Conservation (phyloP, 2,113 vertebrate genomes). For the Empidonax alnorum region DNA sequence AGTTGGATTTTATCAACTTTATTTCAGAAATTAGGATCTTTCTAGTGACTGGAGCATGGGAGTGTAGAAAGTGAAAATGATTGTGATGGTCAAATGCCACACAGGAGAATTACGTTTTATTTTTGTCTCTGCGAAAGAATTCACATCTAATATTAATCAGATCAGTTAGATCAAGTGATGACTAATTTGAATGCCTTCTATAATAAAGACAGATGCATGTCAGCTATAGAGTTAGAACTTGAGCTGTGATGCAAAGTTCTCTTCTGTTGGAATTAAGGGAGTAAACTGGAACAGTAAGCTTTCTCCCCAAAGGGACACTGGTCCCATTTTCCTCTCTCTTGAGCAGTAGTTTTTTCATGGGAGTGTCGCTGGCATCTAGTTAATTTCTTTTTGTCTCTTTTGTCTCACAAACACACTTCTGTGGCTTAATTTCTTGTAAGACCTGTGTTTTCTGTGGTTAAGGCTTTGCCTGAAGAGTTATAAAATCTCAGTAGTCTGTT, state of each 20-base stretch:
- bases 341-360: background rate
- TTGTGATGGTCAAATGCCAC: background rate
- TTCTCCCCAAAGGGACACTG: background rate
- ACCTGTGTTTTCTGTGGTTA: background rate
- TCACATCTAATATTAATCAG: background rate
- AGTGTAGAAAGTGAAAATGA: background rate
- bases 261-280: background rate
- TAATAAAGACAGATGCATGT: background rate
- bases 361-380: background rate
- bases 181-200: background rate
- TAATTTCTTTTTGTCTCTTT: background rate
- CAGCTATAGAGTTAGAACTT: background rate
- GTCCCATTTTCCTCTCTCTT: background rate
- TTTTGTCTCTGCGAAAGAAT: background rate
- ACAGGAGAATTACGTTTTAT: background rate
- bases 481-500: background rate
- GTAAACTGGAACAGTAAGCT: background rate
- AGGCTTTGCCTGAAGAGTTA: background rate
- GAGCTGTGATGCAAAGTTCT: background rate
- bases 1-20: background rate
- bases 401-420: background rate
- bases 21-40: background rate
- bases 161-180: background rate
- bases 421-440: background rate
- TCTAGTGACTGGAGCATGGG: background rate